These are phyloP conservation scores for Willowsia nigromaculata DNA, from an alignment of 2,888 invertebrate genomes.

Conservation along the genomic window DNA sequence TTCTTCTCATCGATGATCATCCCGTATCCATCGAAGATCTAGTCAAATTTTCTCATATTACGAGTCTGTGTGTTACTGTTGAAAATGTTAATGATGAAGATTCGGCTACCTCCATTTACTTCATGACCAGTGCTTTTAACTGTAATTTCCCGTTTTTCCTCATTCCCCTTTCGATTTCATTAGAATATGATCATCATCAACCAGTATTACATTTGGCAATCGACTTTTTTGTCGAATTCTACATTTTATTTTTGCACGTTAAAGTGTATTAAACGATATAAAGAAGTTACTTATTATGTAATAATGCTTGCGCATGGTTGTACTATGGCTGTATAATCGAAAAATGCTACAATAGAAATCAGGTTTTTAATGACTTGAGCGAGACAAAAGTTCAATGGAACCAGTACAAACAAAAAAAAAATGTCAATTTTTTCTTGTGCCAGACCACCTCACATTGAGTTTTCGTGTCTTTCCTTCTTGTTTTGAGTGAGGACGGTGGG, in stretches of 20 bases:
- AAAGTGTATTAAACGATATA: background rate
- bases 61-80: background rate
- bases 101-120: background rate
- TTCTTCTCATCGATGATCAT: background rate
- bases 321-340: background rate
- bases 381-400: constrained; percentile 66
- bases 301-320: constrained; percentile 9
- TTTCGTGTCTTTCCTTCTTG: constrained; percentile 34
- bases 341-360: constrained; percentile 48
- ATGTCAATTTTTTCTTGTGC: constrained; percentile 64
- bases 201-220: background rate
- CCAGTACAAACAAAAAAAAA: constrained; percentile 48
- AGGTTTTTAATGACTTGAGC: constrained; percentile 55
- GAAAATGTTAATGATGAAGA: constrained; percentile 15
- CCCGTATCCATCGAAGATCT: background rate
- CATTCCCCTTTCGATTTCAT: constrained; percentile 63
- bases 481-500: constrained; percentile 16
- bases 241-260: constrained; percentile 14
- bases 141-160: constrained; percentile 64
- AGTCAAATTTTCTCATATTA: background rate
- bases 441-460: constrained; percentile 50
- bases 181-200: background rate
- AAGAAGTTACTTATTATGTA: background rate
- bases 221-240: background rate
- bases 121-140: constrained; percentile 34